Percentiles rank a stretch among this genome's conserved stretches.
Conservation (phyloP, 2,113 vertebrate species). For the Corvus moneduloides region DNA sequence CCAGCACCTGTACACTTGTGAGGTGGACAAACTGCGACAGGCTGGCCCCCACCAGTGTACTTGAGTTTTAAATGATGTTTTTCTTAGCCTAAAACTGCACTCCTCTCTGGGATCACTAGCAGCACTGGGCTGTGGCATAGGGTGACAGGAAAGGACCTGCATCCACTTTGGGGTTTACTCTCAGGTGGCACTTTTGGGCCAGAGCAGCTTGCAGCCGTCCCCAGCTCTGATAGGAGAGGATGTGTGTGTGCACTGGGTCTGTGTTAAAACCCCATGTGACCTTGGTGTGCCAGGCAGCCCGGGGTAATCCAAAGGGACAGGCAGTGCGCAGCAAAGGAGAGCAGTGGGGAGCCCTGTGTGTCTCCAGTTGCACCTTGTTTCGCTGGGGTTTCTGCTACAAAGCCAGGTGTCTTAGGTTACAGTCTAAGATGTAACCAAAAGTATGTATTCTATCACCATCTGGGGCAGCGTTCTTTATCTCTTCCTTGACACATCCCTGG, state of each 20-base stretch:
- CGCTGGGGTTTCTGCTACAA: neutral
- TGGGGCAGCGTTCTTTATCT: too few relatives aligned
- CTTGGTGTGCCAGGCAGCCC: neutral
- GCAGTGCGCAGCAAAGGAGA: neutral
- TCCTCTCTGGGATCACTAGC: neutral
- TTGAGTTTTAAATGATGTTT: neutral
- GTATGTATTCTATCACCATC: too few relatives aligned
- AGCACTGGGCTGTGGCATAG: neutral
- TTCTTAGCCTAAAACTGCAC: neutral
- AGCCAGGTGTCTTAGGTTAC: neutral
- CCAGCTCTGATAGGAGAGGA: neutral
- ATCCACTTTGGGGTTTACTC: neutral
- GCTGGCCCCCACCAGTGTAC: neutral
- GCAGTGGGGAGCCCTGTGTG: rapidly evolving
- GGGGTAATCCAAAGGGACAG: neutral
- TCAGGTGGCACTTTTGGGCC: neutral
- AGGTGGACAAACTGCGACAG: neutral
- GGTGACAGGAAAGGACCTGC: neutral
- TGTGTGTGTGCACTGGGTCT: neutral
- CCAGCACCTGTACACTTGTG: neutral
- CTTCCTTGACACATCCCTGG: too few relatives aligned
- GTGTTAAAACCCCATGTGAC: rapidly evolving
- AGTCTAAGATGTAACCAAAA: too few relatives aligned
- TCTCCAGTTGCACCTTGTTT: neutral
- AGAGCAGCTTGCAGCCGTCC: neutral